Percentiles rank a stretch among this genome's conserved stretches.
Conservation (phyloP, 2,797 vertebrate species). For the Chaunax sp. region DNA sequence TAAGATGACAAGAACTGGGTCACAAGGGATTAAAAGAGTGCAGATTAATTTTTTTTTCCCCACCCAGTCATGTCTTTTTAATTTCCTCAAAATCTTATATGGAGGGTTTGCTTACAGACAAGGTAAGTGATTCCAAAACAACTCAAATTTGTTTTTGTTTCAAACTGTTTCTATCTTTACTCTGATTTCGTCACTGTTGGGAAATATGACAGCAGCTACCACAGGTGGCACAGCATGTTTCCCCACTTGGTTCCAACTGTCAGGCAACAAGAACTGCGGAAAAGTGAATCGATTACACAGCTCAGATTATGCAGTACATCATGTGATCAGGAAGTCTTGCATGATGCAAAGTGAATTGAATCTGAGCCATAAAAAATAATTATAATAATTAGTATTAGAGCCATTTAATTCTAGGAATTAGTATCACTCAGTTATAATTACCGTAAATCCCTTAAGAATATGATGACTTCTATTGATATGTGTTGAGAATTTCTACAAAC, state of each 20-base stretch:
- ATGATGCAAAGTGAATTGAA: background rate
- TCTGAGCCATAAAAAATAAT: background rate
- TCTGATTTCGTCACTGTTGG: background rate
- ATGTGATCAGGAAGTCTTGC: background rate
- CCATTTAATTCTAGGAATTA: too few species aligned
- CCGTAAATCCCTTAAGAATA: background rate
- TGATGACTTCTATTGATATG: background rate
- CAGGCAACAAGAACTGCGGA: background rate
- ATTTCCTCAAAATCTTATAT: conserved; percentile 42
- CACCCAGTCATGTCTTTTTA: conserved; percentile 36
- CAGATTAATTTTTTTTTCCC: conserved; percentile 44
- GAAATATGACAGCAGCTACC: background rate
- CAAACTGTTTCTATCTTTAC: background rate
- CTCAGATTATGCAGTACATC: background rate
- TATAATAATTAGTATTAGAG: too few species aligned
- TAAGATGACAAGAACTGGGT: conserved; percentile 55
- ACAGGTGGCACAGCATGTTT: conserved; percentile 1
- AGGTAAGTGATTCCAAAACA: background rate
- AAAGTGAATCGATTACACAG: background rate
- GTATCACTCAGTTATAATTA: too few species aligned
- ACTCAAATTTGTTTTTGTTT: background rate
- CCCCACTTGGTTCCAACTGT: conserved; percentile 4
- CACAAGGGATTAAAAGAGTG: conserved; percentile 52
- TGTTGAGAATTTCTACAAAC: background rate
- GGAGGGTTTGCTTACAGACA: conserved; percentile 15